Evolutionary conservation across 1,140 invertebrate genomes (phyloP), one percentile per base, ranked within the genome.

Genomic region (Laodelphax striatellus): DNA sequence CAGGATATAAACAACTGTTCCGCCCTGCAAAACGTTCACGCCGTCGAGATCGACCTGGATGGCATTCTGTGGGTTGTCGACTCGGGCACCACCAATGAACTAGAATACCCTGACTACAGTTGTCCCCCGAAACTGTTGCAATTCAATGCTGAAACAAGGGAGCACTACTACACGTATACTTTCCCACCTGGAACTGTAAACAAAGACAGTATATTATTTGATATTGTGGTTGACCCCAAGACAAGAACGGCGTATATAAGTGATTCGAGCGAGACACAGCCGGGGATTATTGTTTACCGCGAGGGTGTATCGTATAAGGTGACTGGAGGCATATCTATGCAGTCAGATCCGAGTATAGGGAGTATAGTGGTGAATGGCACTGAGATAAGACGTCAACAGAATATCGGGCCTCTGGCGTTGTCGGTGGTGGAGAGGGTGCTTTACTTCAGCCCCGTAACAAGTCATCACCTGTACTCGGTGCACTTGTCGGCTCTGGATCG

Each of bases 1-100:
- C 85, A 88, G 67, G 71, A 73, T 6, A 55, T 82, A 13, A 80
- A 77, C 0, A 70, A 79, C 63, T 88, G 86, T 70, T 68, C 65
- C 1, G 78, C 80, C 1, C 75, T 88, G 21, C 85, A 87, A 65
- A 82, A 81, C 60, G 83, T 86, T 5, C 83, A 85, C 67, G 82
- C 80, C 63, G 76, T 87, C 66, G 84, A 87, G 69, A 82, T 87
- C 19, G 84, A 87, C 64, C 76, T 76, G 0, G 72, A 75, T 21
- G 84, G 82, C 3, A 71, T 82, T 0, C 82, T 88, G 80, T 88
- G 85, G 85, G 77, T 86, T 1, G 65, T 86, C 43, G 86, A 88
- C 65, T 79, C 80, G 14, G 83, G 84, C 0, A 73, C 80, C 8
- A 73, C 80, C 0, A 43, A 62, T 21, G 75, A 72, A 0, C 78